Conservation (phyloP, 53 echinoderm and acorn worm genomes). For the Glandiceps talaboti region DNA sequence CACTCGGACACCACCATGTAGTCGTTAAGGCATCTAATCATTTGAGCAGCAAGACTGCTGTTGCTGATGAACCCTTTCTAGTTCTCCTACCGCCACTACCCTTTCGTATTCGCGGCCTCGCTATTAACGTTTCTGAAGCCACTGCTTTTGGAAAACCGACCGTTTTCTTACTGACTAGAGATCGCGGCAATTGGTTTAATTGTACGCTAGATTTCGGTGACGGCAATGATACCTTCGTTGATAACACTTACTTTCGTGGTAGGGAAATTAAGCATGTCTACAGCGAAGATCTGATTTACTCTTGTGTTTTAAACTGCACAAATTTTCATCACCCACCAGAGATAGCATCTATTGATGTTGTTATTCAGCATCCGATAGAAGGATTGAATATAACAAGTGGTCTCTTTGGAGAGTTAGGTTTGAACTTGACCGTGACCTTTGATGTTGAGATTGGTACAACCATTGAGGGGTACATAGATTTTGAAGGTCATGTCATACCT, state of each 20-base stretch:
- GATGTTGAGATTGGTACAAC: slow-evolving; percentile 45
- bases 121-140: slow-evolving; percentile 28
- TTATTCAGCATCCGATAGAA: slow-evolving; percentile 30
- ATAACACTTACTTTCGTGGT: slow-evolving; percentile 28
- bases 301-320: slow-evolving; percentile 32
- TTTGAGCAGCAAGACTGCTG: slow-evolving; percentile 25
- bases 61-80: slow-evolving; percentile 46
- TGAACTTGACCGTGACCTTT: slow-evolving; percentile 40
- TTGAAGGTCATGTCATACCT: slow-evolving; percentile 14
- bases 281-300: slow-evolving; percentile 18
- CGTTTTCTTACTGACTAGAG: slow-evolving; percentile 25
- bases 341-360: slow-evolving; percentile 13
- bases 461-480: slow-evolving; percentile 17
- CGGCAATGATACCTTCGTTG: slow-evolving; percentile 19
- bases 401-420: slow-evolving; percentile 31
- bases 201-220: slow-evolving; percentile 71
- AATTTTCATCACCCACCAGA: slow-evolving; percentile 46
- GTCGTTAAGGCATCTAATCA: slow-evolving; percentile 53
- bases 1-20: slow-evolving; percentile 43
- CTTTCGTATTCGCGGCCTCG: slow-evolving; percentile 31
- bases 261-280: slow-evolving; percentile 43
- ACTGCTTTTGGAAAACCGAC: slow-evolving; percentile 26
- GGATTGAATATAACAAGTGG: slow-evolving; percentile 33
- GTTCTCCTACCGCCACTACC: slow-evolving; percentile 60
- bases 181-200: slow-evolving; percentile 54